phyloP scores from a whole-genome alignment of 2,113 vertebrate species.

The Melanostigma gelatinosum region DNA sequence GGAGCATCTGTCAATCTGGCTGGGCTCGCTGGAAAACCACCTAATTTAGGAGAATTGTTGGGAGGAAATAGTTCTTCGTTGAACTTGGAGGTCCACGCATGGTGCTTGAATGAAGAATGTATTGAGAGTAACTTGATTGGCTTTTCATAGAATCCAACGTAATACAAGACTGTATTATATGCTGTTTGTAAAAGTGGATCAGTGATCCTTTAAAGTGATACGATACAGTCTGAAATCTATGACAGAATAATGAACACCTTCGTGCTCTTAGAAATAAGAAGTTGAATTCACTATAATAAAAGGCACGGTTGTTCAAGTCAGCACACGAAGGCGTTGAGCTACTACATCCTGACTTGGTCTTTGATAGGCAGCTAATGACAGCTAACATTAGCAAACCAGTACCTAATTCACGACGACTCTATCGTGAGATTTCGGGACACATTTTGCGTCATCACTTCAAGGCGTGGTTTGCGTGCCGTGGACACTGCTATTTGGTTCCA shows the following conservation, averaged over 20 bases:
- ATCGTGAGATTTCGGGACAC: not conserved
- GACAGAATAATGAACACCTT: not conserved
- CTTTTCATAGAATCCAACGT: not conserved
- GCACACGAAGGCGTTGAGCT: not conserved
- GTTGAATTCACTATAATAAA: not conserved
- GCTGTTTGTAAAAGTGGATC: not conserved
- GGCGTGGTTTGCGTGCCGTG: not conserved
- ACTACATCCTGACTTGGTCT: not conserved
- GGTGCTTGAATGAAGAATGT: constrained; percentile 1
- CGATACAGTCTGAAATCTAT: not conserved
- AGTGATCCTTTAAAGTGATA: not conserved
- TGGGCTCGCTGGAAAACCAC: not conserved
- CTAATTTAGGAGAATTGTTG: not conserved
- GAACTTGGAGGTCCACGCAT: too few relatives aligned
- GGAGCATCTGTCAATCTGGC: not conserved
- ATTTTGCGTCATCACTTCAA: not conserved
- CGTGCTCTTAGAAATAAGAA: not conserved
- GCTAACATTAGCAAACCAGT: not conserved
- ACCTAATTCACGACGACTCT: not conserved
- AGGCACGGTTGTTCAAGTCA: not conserved
- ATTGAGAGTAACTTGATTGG: not conserved
- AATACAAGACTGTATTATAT: not conserved
- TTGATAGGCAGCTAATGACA: not conserved
- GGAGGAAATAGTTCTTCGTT: too few relatives aligned
- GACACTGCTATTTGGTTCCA: not conserved